Percentiles rank a stretch among this genome's conserved stretches.
phyloP scores from a whole-genome alignment of 1,140 invertebrate genomes.

The Drosophila kurseongensis region DNA sequence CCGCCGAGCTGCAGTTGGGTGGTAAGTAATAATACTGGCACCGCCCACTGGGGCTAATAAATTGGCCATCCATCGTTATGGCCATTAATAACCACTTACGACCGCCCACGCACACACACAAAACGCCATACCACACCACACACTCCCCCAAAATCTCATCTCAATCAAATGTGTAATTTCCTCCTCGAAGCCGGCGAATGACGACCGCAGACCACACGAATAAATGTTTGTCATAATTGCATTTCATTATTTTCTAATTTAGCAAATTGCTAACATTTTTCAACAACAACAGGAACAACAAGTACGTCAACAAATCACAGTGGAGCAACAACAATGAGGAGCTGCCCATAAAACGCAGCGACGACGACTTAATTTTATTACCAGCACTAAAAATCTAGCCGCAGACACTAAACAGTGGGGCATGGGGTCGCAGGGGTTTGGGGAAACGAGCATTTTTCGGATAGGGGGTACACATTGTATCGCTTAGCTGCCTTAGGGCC shows the following conservation, averaged over 20 bases:
- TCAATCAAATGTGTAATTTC: constrained; percentile 62
- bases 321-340: constrained; percentile 35
- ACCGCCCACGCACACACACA: constrained; percentile 13
- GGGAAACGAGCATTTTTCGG: not conserved
- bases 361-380: constrained; percentile 82
- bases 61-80: constrained; percentile 54
- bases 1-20: constrained; percentile 92
- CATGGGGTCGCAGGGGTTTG: not conserved
- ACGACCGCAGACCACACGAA: constrained; percentile 74
- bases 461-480: constrained; percentile 34
- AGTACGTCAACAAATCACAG: constrained; percentile 42
- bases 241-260: constrained; percentile 84
- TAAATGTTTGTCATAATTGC: constrained; percentile 83
- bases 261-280: constrained; percentile 78
- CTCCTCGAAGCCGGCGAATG: constrained; percentile 40
- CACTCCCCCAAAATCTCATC: constrained; percentile 1
- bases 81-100: constrained; percentile 74
- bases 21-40: constrained; percentile 85
- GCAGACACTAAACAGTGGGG: constrained; percentile 58
- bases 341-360: constrained; percentile 69
- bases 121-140: not conserved
- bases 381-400: constrained; percentile 80
- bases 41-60: constrained; percentile 37
- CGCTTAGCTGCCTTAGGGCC: constrained; percentile 44
- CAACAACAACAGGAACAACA: constrained; percentile 38